Evolutionary conservation across 2,888 invertebrate genomes (phyloP).

Genomic region (Phoenoteleia sp.): DNA sequence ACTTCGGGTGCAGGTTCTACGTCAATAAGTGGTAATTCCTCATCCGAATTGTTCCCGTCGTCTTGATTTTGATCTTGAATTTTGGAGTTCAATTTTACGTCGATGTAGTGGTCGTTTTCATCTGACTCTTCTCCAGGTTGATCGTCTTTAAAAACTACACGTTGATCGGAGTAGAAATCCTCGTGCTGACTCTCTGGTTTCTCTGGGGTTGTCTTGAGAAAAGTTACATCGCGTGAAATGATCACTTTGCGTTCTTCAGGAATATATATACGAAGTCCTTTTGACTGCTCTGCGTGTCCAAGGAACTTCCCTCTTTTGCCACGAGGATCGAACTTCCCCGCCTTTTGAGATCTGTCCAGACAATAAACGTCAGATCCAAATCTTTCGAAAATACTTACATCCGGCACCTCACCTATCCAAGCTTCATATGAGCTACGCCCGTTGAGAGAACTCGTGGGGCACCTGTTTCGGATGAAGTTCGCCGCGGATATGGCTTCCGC

Average conservation of each 20-base stretch:
- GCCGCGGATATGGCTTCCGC: constrained; percentile 78
- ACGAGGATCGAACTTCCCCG: constrained; percentile 49
- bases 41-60: neutral
- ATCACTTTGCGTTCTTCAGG: neutral
- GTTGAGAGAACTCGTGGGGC: constrained; percentile 62
- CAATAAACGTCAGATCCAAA: constrained; percentile 73
- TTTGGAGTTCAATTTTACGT: neutral
- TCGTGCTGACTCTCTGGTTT: neutral
- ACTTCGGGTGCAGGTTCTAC: neutral
- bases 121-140: neutral
- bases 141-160: neutral
- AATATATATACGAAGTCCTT: constrained; percentile 20
- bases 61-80: neutral
- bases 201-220: neutral
- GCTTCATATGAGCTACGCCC: constrained; percentile 72
- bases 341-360: neutral
- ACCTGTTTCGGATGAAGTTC: constrained; percentile 76
- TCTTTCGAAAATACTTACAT: constrained; percentile 64
- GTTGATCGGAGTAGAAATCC: constrained; percentile 2
- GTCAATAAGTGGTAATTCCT: neutral
- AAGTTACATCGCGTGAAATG: constrained; percentile 18
- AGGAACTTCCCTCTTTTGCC: constrained; percentile 23
- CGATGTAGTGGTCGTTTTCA: neutral
- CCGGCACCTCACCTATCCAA: constrained; percentile 64
- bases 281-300: constrained; percentile 21